Percentiles rank a stretch among this genome's conserved stretches.
Evolutionary conservation across 2,113 vertebrate species (phyloP).

Genomic region (Callorhinus ursinus): DNA sequence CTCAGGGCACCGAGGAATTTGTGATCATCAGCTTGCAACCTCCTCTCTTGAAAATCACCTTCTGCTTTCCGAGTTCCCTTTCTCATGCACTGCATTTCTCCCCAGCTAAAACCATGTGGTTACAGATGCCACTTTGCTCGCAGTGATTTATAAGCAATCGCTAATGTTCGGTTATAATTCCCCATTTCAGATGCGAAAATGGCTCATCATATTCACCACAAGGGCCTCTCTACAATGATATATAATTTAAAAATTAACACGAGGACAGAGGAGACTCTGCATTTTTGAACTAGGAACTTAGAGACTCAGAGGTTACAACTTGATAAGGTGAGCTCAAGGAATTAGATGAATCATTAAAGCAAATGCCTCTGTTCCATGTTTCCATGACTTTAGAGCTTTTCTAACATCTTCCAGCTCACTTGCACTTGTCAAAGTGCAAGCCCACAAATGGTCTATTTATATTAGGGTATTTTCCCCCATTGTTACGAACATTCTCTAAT

Average conservation of each 20-base stretch:
- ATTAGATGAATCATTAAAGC: conserved; percentile 81
- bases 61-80: not conserved
- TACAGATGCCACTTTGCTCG: conserved; percentile 62
- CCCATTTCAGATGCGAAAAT: conserved; percentile 84
- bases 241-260: conserved; percentile 89
- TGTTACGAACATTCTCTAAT: conserved; percentile 25
- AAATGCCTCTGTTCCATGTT: conserved; percentile 74
- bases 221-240: conserved; percentile 83
- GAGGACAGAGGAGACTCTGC: conserved; percentile 81
- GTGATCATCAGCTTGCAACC: not conserved
- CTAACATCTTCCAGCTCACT: conserved; percentile 77
- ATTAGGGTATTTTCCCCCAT: conserved; percentile 63
- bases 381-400: conserved; percentile 67
- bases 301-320: conserved; percentile 83
- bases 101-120: conserved; percentile 57
- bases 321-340: conserved; percentile 84
- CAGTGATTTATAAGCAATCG: conserved; percentile 75
- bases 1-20: rapidly evolving
- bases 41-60: conserved; percentile 8
- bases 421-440: conserved; percentile 79
- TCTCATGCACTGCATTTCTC: conserved; percentile 55
- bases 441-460: conserved; percentile 68
- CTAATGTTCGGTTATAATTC: conserved; percentile 84
- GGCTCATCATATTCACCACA: conserved; percentile 79
- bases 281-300: conserved; percentile 83